Conservation (phyloP, 2,888 invertebrate genomes). For the Himalopsyche tibetana region DNA sequence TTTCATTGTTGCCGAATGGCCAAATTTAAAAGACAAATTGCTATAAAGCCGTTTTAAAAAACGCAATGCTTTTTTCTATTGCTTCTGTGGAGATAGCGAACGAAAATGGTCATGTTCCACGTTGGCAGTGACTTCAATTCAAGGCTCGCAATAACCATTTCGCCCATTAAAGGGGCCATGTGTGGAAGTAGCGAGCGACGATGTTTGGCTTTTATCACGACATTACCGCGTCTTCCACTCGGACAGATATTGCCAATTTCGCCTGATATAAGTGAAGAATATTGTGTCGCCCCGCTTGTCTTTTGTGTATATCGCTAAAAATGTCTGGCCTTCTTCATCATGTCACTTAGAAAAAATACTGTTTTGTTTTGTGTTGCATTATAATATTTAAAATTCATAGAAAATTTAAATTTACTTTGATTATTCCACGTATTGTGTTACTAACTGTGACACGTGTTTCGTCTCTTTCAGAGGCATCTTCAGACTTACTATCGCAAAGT, state of each 20-base stretch:
- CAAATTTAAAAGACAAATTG: too few species aligned
- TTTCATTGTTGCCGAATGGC: too few species aligned
- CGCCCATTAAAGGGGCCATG: slow-evolving; percentile 31
- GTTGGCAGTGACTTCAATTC: slow-evolving; percentile 26
- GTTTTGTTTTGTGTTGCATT: not conserved
- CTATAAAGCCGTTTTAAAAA: too few species aligned
- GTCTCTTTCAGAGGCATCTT: too few species aligned
- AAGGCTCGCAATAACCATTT: slow-evolving; percentile 32
- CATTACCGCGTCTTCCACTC: slow-evolving; percentile 58
- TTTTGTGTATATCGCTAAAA: slow-evolving; percentile 9
- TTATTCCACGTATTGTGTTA: too few species aligned
- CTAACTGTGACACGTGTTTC: too few species aligned
- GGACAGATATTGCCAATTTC: slow-evolving; percentile 65
- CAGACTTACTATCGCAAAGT: too few species aligned
- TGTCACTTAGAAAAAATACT: slow-evolving; percentile 19
- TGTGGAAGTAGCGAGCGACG: slow-evolving; percentile 44
- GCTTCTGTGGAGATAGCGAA: not conserved
- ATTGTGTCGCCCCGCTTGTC: slow-evolving; percentile 30
- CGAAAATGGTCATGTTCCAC: not conserved
- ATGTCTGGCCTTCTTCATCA: slow-evolving; percentile 20
- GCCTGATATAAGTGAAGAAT: slow-evolving; percentile 50
- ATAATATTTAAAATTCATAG: too few species aligned
- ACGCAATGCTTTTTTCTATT: not conserved
- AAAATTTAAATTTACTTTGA: too few species aligned
- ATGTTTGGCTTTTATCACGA: slow-evolving; percentile 62